Base-by-base conservation (phyloP, 2,888 invertebrate genomes). In the Caradrina clavipalpis region DNA sequence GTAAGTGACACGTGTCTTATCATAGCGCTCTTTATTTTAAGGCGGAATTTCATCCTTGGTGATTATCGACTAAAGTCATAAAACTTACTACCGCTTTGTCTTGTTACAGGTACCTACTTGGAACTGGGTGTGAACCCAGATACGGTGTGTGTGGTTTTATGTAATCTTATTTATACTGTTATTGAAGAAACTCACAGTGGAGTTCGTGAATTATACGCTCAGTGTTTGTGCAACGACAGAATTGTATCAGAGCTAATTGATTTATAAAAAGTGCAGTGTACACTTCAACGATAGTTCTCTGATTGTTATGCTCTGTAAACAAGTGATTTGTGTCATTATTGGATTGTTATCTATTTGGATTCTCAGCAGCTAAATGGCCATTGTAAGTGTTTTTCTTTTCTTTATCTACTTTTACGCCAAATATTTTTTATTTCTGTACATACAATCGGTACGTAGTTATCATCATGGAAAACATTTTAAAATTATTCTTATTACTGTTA, bases 41-140 rank as follows among this genome's bases (percentile, higher is more conserved):
- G 80, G 71, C 67, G 60, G 67, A 68, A 59, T 84, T 85, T 81
- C 73, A 80, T 76, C 60, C 86, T 80, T 66, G 62, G 64, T 80
- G 69, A 84, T 81, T 78, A 78, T 80, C 58, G 83, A 85, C 77
- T 72, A 80, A 87, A 84, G 73, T 87, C 87, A 76, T 89, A 87
- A 89, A 90, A 91, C 90, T 94, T 90, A 94, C 90, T 87, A 89
- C 86, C 87, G 94, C 94, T 95, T 95, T 95, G 95, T 95, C 94
- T 96, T 94, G 94, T 95, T 95, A 91, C 95, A 96, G 95, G 95
- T 95, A 95, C 92, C 91, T 92, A 91, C 91, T 93, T 91, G 93
- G 93, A 93, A 92, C 93, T 93, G 95, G 95, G 95, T 96, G 95
- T 95, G 95, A 94, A 91, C 95, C 92, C 93, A 94, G 95, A 93